Evolutionary conservation across 1,140 invertebrate genomes (phyloP).

Genomic region (Lasioglossum baleicum): DNA sequence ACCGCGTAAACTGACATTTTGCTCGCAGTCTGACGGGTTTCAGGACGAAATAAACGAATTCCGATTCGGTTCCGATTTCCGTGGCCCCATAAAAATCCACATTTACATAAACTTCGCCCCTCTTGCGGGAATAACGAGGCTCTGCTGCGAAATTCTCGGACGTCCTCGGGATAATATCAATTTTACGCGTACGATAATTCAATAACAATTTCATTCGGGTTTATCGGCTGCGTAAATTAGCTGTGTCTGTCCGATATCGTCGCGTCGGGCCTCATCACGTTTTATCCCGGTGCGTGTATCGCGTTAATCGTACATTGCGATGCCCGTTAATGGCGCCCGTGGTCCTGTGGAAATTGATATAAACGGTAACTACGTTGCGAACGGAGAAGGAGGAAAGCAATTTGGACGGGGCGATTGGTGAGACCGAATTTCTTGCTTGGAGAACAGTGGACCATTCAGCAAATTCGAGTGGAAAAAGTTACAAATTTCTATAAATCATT

Average conservation of each 20-base stretch:
- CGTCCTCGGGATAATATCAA: not conserved
- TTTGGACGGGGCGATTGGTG: not conserved
- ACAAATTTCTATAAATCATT: no score
- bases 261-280: not conserved
- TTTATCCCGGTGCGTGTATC: not conserved
- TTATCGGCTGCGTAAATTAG: not conserved
- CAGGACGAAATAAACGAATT: no score
- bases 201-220: constrained; percentile 1
- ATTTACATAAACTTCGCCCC: no score
- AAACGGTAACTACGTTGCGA: not conserved
- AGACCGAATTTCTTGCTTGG: no score
- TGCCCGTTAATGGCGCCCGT: not conserved
- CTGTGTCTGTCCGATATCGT: not conserved
- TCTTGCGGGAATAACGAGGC: not conserved
- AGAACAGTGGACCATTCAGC: no score
- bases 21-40: no score
- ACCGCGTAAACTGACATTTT: no score
- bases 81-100: no score
- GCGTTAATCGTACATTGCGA: not conserved
- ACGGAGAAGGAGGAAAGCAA: not conserved
- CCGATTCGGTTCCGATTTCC: no score
- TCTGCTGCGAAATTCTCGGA: not conserved
- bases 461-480: no score
- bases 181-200: not conserved
- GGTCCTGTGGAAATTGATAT: constrained; percentile 6